Conservation (phyloP, 1,140 invertebrate species). For the Zophobas morio region DNA sequence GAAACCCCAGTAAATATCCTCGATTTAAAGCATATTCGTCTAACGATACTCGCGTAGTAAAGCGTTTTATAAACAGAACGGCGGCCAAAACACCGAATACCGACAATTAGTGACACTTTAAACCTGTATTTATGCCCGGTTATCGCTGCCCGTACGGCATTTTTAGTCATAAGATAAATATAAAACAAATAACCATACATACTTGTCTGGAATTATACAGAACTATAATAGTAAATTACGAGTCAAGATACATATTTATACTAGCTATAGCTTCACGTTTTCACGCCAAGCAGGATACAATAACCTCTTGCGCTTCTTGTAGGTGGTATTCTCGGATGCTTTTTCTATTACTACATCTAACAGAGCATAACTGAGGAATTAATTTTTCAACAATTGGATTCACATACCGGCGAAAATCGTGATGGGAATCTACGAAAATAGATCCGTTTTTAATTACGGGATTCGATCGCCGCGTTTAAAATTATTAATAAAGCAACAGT, state of each 20-base stretch:
- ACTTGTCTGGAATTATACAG: conserved; percentile 50
- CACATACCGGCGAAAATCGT: conserved; percentile 45
- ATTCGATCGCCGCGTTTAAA: conserved; percentile 56
- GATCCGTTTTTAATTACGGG: conserved; percentile 29
- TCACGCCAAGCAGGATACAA: conserved; percentile 48
- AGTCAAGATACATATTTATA: conserved; percentile 54
- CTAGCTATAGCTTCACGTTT: conserved; percentile 55
- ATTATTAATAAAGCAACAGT: conserved; percentile 8
- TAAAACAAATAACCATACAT: conserved; percentile 41
- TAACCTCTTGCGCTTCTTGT: conserved; percentile 50
- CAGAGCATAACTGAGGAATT: conserved; percentile 51
- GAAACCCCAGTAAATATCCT: not conserved
- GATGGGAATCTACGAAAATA: conserved; percentile 33
- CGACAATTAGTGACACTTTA: conserved; percentile 53
- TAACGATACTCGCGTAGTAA: not conserved
- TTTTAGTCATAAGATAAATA: conserved; percentile 36
- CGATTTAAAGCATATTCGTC: conserved; percentile 6
- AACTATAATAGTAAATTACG: conserved; percentile 55
- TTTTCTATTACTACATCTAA: conserved; percentile 52
- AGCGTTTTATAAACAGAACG: conserved; percentile 22
- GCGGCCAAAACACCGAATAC: conserved; percentile 42
- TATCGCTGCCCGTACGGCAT: conserved; percentile 38
- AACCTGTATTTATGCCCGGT: conserved; percentile 51
- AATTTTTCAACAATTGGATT: conserved; percentile 47
- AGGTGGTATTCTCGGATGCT: conserved; percentile 48